Conservation (phyloP, 2,113 vertebrate species). For the Sarotherodon lohbergeri region DNA sequence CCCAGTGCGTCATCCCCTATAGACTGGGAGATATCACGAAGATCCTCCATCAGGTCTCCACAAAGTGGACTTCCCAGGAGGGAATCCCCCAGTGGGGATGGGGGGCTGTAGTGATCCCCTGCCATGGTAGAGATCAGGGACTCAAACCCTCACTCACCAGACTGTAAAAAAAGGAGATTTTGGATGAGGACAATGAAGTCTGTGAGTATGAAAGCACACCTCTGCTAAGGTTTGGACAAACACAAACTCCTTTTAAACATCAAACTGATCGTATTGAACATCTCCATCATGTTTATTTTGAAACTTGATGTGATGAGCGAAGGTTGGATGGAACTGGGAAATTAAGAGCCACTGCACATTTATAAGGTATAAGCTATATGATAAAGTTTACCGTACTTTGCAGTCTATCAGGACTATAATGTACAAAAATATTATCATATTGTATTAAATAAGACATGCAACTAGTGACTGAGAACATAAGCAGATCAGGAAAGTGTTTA, state of each 20-base stretch:
- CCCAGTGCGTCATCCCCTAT: conserved; percentile 78
- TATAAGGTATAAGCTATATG: not conserved
- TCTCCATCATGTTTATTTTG: rapidly evolving
- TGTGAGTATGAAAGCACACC: not conserved
- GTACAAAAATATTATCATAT: not conserved
- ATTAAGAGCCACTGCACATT: not conserved
- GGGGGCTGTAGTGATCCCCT: conserved; percentile 76
- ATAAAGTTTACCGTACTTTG: not conserved
- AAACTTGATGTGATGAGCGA: not conserved
- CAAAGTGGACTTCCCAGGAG: conserved; percentile 83
- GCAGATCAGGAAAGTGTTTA: not conserved
- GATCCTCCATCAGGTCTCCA: conserved; percentile 84
- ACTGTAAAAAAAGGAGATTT: conserved; percentile 25
- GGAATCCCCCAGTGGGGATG: conserved; percentile 79
- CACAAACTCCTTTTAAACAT: not conserved
- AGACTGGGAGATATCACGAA: conserved; percentile 81
- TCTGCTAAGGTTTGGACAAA: not conserved
- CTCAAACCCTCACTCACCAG: conserved; percentile 52
- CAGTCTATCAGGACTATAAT: not conserved
- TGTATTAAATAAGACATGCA: not conserved
- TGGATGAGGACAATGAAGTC: not conserved
- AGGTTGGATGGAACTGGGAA: not conserved
- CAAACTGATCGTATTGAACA: not conserved
- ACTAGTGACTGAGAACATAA: not conserved
- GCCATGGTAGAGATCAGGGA: conserved; percentile 75